Base-by-base conservation (phyloP, 2,888 invertebrate genomes). In the Geotrupes spiniger region DNA sequence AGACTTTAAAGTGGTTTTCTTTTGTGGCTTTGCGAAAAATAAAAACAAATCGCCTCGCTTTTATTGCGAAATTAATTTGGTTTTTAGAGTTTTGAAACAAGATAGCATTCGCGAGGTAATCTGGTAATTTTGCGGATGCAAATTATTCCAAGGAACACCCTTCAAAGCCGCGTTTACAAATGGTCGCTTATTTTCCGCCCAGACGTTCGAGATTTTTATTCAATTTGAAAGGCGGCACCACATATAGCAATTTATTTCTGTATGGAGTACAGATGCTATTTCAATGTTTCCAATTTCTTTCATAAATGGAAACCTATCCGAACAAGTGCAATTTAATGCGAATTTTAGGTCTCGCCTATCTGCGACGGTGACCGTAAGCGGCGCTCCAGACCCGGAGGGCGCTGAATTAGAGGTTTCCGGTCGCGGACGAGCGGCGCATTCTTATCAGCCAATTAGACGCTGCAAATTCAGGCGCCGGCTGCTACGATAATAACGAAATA, bases 361-460 rank as follows among this genome's bases (percentile, higher is more conserved):
- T 38, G 21, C 36, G 10, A 33, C 10, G 36, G 25, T 44, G 28
- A 46, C 46, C 39, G 46, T 46, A 40, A 47, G 49, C 54, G 36
- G 41, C 27, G 40, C 11, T 38, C 42, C 47, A 47, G 51, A 49
- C 49, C 46, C 50, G 39, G 46, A 42, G 52, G 54, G 52, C 52
- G 44, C 43, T 42, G 62, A 65, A 62, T 63, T 63, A 60, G 61
- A 60, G 60, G 61, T 63, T 63, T 63, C 65, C 65, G 61, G 63
- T 49, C 59, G 56, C 54, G 62, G 59, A 68, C 69, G 65, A 63
- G 62, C 54, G 56, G 54, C 59, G 69, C 66, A 69, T 69, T 68
- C 66, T 67, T 68, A 67, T 67, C 68, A 68, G 66, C 63, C 66
- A 69, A 68, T 69, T 68, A 69, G 66, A 58, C 57, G 60, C 53